These are phyloP conservation scores for Halcyon senegalensis DNA, from an alignment of 2,113 vertebrate species.

Conservation along the genomic window DNA sequence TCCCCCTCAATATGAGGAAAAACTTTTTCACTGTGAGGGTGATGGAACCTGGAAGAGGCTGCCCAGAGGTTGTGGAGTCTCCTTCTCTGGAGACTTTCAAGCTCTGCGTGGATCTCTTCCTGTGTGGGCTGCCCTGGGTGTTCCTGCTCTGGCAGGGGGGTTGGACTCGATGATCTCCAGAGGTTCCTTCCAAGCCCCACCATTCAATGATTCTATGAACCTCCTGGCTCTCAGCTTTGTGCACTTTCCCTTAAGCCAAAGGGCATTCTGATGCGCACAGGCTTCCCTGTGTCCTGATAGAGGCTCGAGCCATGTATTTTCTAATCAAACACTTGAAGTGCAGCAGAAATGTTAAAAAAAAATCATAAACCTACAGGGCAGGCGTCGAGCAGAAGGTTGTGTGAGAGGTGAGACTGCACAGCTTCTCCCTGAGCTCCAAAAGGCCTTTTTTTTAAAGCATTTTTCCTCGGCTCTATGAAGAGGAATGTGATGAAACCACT, in stretches of 20 bases:
- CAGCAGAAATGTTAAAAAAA: background rate
- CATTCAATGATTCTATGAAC: background rate
- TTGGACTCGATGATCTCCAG: no score
- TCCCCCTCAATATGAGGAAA: no score
- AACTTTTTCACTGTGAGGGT: no score
- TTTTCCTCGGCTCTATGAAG: background rate
- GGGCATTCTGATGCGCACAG: background rate
- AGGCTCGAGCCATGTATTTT: background rate
- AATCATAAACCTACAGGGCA: background rate
- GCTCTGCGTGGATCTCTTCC: no score
- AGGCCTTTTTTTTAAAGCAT: background rate
- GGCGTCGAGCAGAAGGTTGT: background rate
- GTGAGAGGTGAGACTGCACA: background rate
- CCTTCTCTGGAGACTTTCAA: no score
- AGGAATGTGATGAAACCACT: background rate
- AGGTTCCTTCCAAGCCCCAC: no score
- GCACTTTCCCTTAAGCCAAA: background rate
- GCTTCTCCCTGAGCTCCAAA: background rate
- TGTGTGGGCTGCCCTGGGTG: background rate
- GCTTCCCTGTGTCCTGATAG: background rate
- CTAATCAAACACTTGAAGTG: conserved; percentile 21
- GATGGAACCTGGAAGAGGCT: no score
- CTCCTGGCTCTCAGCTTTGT: background rate
- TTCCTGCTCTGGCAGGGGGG: no score
- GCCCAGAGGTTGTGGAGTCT: no score